These are phyloP conservation scores for Apeira syringaria DNA, from an alignment of 2,888 invertebrate genomes.

Conservation along the genomic window DNA sequence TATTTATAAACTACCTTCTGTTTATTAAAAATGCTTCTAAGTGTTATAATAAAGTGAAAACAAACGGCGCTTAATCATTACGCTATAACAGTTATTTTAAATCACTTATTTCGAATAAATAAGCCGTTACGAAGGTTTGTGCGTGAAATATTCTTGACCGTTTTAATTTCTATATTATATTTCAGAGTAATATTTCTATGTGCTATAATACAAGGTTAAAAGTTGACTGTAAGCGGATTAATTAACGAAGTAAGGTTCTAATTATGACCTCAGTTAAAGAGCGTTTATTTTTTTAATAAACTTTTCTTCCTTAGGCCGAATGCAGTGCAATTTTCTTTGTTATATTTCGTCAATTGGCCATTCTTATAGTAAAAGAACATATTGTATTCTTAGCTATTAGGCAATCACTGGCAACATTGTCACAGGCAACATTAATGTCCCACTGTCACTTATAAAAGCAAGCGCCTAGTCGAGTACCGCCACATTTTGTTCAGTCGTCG, in stretches of 20 bases:
- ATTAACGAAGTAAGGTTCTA: constrained; percentile 42
- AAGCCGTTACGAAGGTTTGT: constrained; percentile 21
- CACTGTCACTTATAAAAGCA: too few relatives aligned
- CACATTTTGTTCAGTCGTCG: too few relatives aligned
- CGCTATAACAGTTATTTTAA: constrained; percentile 43
- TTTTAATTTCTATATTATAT: constrained; percentile 18
- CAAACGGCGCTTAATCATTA: constrained; percentile 62
- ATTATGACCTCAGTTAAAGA: constrained; percentile 42
- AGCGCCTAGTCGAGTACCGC: too few relatives aligned
- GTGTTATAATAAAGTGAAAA: constrained; percentile 76
- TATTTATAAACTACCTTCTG: constrained; percentile 71
- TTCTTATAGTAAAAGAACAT: neutral
- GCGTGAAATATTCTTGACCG: constrained; percentile 20
- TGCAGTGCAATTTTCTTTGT: constrained; percentile 12
- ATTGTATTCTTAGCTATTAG: too few relatives aligned
- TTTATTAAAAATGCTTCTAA: constrained; percentile 70
- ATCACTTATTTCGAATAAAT: constrained; percentile 32
- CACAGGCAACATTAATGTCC: too few relatives aligned
- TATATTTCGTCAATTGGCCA: neutral
- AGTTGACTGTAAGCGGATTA: constrained; percentile 43
- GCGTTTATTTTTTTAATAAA: constrained; percentile 45
- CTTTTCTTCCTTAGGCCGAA: constrained; percentile 27
- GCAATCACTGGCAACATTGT: too few relatives aligned
- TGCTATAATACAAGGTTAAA: constrained; percentile 37
- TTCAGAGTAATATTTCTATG: constrained; percentile 29